These are phyloP conservation scores for Drosophila koepferae DNA, from an alignment of 2,888 invertebrate genomes.

Conservation along the genomic window DNA sequence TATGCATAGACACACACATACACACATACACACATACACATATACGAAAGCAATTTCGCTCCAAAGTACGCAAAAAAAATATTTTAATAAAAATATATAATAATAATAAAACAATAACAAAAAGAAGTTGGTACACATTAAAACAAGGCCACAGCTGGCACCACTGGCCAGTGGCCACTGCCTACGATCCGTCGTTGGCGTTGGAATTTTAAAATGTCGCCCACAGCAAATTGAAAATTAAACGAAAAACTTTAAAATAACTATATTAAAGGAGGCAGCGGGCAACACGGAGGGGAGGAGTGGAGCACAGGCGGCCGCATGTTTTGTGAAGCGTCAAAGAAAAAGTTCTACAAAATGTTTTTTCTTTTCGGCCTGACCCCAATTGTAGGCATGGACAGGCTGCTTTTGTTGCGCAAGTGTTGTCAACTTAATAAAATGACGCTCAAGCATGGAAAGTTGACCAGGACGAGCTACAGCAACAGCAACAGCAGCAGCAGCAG, in stretches of 20 bases:
- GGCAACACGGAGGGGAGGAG: too few relatives aligned
- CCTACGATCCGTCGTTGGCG: conserved; percentile 35
- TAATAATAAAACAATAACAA: conserved; percentile 21
- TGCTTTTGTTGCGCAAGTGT: conserved; percentile 67
- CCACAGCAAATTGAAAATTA: conserved; percentile 79
- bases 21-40: background rate
- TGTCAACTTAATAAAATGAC: conserved; percentile 80
- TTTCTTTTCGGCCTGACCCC: conserved; percentile 63
- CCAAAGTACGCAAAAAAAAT: background rate
- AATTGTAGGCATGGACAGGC: conserved; percentile 65
- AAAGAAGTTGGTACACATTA: conserved; percentile 60
- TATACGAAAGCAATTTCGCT: conserved; percentile 36
- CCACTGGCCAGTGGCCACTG: conserved; percentile 62
- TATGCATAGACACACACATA: conserved; percentile 14
- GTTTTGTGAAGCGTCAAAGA: conserved; percentile 34
- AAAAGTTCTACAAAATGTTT: conserved; percentile 62
- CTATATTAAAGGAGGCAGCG: conserved; percentile 55
- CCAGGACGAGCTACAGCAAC: conserved; percentile 36
- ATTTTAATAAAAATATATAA: background rate
- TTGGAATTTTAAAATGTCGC: conserved; percentile 71
- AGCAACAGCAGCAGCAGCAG: background rate
- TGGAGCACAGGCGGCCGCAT: background rate
- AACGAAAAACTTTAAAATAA: conserved; percentile 82
- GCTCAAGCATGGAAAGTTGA: conserved; percentile 78
- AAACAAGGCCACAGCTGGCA: conserved; percentile 69